Base-by-base conservation (phyloP, 2,797 vertebrate species). In the Anguilla marmorata region DNA sequence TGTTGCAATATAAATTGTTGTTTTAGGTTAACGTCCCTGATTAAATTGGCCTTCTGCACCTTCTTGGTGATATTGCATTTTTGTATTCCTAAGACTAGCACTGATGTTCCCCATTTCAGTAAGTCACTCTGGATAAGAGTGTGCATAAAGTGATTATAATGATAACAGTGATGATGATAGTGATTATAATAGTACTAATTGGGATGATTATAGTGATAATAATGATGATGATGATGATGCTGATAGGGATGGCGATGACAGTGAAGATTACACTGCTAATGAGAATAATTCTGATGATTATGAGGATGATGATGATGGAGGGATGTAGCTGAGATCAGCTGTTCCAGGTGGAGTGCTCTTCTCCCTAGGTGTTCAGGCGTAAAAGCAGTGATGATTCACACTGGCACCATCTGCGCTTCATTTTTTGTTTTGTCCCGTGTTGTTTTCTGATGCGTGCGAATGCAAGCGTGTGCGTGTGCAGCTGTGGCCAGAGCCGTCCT, bases 351-450 rank as follows among this genome's bases (percentile, higher is more conserved):
- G 60, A n/a, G 60, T 3, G 19, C 21, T n/a, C 21, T 5, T 21
- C 24, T 63, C 6, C 0, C 3, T n/a, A 5, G 60, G 60, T 21
- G 3, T n/a, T 4, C 5, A 72, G n/a, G 37, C 4, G 1, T 66
- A 63, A 4, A 37, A 86, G 85, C 5, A 27, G 66, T 50, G 41
- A 74, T 74, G 45, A 12, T 52, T 14, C 14, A 66, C 56, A 66
- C 56, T 16, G 58, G 84, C 85, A 58, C 50, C 50, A 86, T 60
- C 37, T 66, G 85, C 85, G 37, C n/a, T 37, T n/a, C 30, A n/a
- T 8, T 84, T 54, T 33, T 7, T 63, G 63, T 69, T 69, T 69
- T 14, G 19, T n/a, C 69, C 30, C 11, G 45, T 74, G 19, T 74
- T 33, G 3, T 72, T 74, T 74, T 30, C 11, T 50, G 66, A 52